phyloP scores from a whole-genome alignment of 2,113 vertebrate genomes.

The Anolis carolinensis region DNA sequence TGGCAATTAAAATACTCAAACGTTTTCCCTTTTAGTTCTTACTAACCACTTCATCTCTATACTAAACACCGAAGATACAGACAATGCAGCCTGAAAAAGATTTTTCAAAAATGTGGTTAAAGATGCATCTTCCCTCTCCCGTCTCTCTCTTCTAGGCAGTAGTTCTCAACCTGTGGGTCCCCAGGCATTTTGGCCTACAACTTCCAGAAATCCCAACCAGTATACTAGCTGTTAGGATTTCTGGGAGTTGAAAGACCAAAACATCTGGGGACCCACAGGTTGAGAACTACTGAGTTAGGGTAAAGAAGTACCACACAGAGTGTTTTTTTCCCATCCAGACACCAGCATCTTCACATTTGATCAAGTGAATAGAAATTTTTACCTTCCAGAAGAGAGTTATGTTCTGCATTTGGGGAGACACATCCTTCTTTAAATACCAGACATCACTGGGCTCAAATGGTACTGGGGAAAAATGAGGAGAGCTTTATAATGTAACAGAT shows the following conservation, averaged over 20 bases:
- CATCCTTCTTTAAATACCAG: slow-evolving; percentile 68
- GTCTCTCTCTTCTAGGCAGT: no score
- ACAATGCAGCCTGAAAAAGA: not conserved
- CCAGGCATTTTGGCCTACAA: no score
- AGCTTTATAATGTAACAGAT: accelerated
- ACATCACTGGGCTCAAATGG: slow-evolving; percentile 64
- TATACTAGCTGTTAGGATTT: no score
- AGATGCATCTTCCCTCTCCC: not conserved
- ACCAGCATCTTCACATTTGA: not conserved
- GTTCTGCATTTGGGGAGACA: slow-evolving; percentile 39
- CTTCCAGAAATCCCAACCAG: no score
- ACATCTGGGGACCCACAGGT: no score
- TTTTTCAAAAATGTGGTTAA: not conserved
- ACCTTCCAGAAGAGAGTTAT: slow-evolving; percentile 82
- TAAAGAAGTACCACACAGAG: not conserved
- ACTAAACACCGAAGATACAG: not conserved
- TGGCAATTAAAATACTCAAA: not conserved
- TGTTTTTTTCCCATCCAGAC: accelerated
- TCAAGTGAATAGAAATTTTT: not conserved
- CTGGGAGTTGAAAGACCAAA: no score
- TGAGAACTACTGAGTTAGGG: no score
- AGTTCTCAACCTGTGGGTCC: no score
- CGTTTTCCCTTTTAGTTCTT: not conserved
- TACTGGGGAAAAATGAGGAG: slow-evolving; percentile 42
- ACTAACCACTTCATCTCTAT: not conserved